Base-by-base conservation (phyloP, 2,113 vertebrate species). In the Heteronetta atricapilla region DNA sequence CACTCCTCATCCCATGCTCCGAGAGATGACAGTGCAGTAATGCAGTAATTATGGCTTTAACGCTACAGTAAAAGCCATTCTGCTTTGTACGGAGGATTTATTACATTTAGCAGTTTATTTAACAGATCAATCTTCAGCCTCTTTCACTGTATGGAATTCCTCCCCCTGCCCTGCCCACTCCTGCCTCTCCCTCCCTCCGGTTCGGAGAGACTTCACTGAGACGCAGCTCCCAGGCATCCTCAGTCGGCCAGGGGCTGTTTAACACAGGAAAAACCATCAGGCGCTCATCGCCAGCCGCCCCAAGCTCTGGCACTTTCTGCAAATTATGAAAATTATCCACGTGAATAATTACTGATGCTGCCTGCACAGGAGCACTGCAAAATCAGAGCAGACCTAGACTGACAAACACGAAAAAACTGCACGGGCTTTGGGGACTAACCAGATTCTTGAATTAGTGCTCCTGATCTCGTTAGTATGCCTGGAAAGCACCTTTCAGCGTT, bases 1-100 rank as follows among this genome's bases (percentile, higher is more conserved):
- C 83, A 84, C 81, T 86, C 83, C 80, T 62, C 80, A 72, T 82
- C 77, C 84, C 73, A 66, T 29, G 66, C 90, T 94, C 83, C 83
- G 87, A 73, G 58, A 85, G 69, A 95, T 95, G 93, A 97, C 95
- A 84, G 55, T 73, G 92, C 90, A 93, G 92, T 96, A 93, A 85
- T 33, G 74, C 28, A 92, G 62, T 72, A 79, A 89, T 90, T 86
- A 86, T 0, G 0, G 64, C 44, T 93, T 76, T 70, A 91, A 74
- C 18, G 26, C 56, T 46, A 90, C 0, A 3, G 63, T 67, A 89
- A 89, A 91, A 95, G 59, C 63, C 40, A 58, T 50, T 91, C 82
- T 55, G 75, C 52, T 86, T 64, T 52, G 68, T 59, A 56, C 5
- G 0, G 23, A 77, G 68, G 70, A 83, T 91, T 89, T 73, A 52